These are phyloP conservation scores for Trichogramma pretiosum DNA, from an alignment of 1,140 invertebrate species.

Conservation along the genomic window DNA sequence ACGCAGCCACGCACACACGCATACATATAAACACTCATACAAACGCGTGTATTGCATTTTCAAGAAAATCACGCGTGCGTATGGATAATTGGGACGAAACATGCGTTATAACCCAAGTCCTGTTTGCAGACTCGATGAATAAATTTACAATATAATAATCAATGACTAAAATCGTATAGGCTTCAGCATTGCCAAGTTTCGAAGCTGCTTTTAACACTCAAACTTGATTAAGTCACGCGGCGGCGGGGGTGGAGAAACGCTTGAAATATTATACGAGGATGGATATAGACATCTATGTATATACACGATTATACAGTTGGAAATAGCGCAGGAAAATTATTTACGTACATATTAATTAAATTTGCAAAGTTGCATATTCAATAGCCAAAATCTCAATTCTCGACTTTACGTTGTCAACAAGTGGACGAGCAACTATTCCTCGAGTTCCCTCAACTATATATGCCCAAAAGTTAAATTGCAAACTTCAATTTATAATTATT, in stretches of 20 bases:
- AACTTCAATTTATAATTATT: background rate
- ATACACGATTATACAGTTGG: no score
- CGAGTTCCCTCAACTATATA: no score
- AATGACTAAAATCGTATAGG: no score
- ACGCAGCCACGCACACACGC: background rate
- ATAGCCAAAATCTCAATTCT: constrained; percentile 3
- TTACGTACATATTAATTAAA: background rate
- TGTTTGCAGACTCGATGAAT: no score
- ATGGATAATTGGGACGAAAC: no score
- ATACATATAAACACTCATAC: background rate
- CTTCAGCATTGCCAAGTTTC: background rate
- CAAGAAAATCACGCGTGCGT: background rate
- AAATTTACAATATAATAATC: no score
- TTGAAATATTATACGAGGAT: no score
- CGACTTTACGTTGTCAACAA: no score
- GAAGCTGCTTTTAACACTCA: background rate
- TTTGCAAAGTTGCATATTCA: constrained; percentile 8
- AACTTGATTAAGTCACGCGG: background rate
- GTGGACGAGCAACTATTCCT: no score
- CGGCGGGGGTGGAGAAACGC: no score
- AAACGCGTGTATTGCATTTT: background rate
- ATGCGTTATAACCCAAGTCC: no score
- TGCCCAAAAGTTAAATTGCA: constrained; percentile 4
- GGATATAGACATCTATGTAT: no score
- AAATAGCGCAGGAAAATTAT: constrained; percentile 10